Percentiles rank a stretch among this genome's conserved stretches.
phyloP scores from a whole-genome alignment of 1,140 invertebrate species.

The Cylas formicarius region DNA sequence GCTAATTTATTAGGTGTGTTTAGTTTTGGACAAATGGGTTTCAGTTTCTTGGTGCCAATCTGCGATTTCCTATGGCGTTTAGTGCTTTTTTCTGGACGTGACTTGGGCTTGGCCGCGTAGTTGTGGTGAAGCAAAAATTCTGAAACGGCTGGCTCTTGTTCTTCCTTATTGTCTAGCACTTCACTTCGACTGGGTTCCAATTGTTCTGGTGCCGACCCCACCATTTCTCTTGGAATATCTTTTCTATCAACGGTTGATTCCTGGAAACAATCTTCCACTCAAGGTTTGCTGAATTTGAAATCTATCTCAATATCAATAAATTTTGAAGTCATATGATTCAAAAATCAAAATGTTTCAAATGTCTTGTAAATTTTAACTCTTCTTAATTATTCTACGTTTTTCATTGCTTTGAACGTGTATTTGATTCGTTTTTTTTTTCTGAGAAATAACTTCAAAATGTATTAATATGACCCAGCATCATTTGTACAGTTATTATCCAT shows the following conservation, averaged over 20 bases:
- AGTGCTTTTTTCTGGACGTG: slow-evolving; percentile 10
- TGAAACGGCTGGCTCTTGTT: slow-evolving; percentile 30
- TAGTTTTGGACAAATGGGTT: slow-evolving; percentile 33
- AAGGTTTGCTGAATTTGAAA: too few relatives aligned
- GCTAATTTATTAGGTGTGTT: slow-evolving; percentile 2
- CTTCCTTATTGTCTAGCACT: slow-evolving; percentile 22
- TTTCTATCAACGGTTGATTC: slow-evolving; percentile 41
- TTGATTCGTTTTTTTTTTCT: too few relatives aligned
- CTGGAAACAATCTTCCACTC: slow-evolving; percentile 31
- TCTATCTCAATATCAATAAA: slow-evolving; percentile 1
- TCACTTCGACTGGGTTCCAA: slow-evolving; percentile 67
- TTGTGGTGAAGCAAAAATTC: slow-evolving; percentile 39
- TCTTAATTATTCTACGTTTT: too few relatives aligned
- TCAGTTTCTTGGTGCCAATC: slow-evolving; percentile 25
- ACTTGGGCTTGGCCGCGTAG: slow-evolving; percentile 34
- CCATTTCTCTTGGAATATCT: slow-evolving; percentile 49
- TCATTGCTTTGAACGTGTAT: too few relatives aligned
- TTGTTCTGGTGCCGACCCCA: slow-evolving; percentile 71
- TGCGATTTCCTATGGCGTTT: slow-evolving; percentile 10
- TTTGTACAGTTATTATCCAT: too few relatives aligned
- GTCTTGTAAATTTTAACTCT: too few relatives aligned
- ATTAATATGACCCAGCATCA: too few relatives aligned
- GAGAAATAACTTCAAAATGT: too few relatives aligned
- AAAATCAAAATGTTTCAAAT: too few relatives aligned
- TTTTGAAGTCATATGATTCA: background rate